Evolutionary conservation across 2,113 vertebrate genomes (phyloP), one percentile per base, ranked within the genome.

Genomic region (Corythaixoides concolor): DNA sequence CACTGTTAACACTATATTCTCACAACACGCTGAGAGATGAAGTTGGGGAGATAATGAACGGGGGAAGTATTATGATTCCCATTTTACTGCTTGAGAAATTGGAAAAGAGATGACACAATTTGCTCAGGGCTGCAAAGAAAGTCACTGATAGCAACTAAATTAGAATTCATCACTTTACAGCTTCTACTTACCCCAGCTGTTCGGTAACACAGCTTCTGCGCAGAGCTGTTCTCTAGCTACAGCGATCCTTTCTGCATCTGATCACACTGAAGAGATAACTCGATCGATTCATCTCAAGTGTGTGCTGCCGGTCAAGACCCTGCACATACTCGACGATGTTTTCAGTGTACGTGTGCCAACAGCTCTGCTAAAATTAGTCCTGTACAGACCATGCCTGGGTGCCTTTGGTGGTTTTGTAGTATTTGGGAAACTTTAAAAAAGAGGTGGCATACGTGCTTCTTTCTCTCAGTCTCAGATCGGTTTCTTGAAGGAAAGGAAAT

Each of bases 121-220:
- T 16, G 68, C 93, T 96, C 47, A 95, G 84, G 91, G 93, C 94
- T 94, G 95, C 91, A 90, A 28, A 90, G 94, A 90, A 97, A 95
- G 90, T 67, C 95, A 77, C 83, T 86, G 84, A 78, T 43, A 92
- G 87, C 8, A 3, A 84, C 66, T 72, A 81, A 89, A 95, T 78
- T 67, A 91, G 93, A 94, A 75, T 68, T 58, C 91, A 78, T 95
- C 96, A 96, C 94, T 96, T 96, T 94, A 91, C 96, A 96, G 84
- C 94, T 95, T 95, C 94, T 52, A 94, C 93, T 96, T 91, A 94
- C 10, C 73, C 80, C 63, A 49, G 68, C 67, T 90, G n/a, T 74
- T 66, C 92, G 89, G 92, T 68, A 95, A 91, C 1, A 62, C 23
- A 53, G 32, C 86, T 87, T 89, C 91, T 41, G 3, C 17, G 4